phyloP scores from a whole-genome alignment of 2,797 vertebrate species.

The Gymnoscopelus braueri region DNA sequence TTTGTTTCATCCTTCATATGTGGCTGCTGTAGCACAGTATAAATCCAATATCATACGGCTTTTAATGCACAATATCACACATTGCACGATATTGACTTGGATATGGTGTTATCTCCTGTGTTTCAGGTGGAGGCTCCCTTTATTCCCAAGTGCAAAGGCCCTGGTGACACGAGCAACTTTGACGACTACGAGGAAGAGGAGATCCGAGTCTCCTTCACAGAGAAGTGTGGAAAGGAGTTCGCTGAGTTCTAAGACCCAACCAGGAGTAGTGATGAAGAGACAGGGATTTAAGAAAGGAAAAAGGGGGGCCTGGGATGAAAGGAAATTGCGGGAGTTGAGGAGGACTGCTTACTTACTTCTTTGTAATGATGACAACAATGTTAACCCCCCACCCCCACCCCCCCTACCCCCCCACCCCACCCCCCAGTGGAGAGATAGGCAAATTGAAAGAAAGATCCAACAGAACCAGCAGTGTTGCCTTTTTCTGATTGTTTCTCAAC shows the following conservation, averaged over 20 bases:
- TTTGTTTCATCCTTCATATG: too few relatives aligned
- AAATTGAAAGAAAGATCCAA: constrained; percentile 73
- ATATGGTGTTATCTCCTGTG: constrained; percentile 6
- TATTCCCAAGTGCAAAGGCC: constrained; percentile 96
- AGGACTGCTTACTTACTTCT: constrained; percentile 81
- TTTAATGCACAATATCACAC: background rate
- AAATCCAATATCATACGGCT: too few relatives aligned
- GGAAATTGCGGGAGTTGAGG: constrained; percentile 53
- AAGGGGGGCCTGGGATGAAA: constrained; percentile 57
- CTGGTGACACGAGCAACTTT: constrained; percentile 96
- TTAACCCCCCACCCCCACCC: constrained; percentile 50
- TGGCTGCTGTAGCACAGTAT: too few relatives aligned
- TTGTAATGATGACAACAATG: constrained; percentile 77
- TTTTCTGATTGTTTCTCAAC: constrained; percentile 81
- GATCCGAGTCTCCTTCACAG: constrained; percentile 92
- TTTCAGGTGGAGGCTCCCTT: constrained; percentile 92
- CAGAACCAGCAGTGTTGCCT: constrained; percentile 87
- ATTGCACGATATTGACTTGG: constrained; percentile 7
- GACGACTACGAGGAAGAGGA: constrained; percentile 96
- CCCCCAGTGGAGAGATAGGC: constrained; percentile 61
- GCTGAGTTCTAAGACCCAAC: constrained; percentile 88
- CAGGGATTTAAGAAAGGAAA: constrained; percentile 64
- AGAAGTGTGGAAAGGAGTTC: constrained; percentile 96
- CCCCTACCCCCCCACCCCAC: constrained; percentile 4
- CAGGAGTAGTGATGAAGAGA: constrained; percentile 62